Conservation (phyloP, 2,797 vertebrate species). For the Delichon dasypus region DNA sequence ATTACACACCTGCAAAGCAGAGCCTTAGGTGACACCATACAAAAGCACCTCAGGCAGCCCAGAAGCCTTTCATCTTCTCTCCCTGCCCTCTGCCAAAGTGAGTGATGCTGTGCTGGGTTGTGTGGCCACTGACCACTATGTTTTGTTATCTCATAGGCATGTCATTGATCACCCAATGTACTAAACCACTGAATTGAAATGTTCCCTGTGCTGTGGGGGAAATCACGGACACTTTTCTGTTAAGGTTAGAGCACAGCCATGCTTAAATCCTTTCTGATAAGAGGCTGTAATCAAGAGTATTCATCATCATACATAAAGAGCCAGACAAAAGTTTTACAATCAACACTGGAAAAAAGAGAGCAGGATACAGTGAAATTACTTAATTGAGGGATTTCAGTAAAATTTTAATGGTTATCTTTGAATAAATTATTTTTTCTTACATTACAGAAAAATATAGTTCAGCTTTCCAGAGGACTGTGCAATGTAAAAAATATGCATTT, state of each 20-base stretch:
- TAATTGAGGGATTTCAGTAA: neutral
- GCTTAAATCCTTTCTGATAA: neutral
- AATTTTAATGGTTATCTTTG: neutral
- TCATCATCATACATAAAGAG: neutral
- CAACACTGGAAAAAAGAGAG: neutral
- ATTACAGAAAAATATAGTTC: neutral
- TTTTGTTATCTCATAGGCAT: neutral
- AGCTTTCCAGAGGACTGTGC: neutral
- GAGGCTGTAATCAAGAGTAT: neutral
- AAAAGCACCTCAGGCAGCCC: neutral
- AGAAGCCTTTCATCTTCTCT: neutral
- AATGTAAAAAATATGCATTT: neutral
- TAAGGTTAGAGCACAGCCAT: neutral
- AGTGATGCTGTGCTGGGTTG: neutral
- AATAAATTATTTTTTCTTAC: neutral
- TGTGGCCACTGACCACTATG: neutral
- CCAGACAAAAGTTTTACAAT: neutral
- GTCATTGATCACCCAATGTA: neutral
- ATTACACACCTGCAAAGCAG: neutral
- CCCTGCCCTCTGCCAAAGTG: neutral
- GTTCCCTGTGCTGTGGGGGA: neutral
- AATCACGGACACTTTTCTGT: neutral
- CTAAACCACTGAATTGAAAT: neutral
- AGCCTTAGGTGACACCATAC: accelerated
- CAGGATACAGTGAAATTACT: neutral